Percentiles rank a stretch among this genome's conserved stretches.
Conservation (phyloP, 1,140 invertebrate genomes). For the Tetranychus cinnabarinus region DNA sequence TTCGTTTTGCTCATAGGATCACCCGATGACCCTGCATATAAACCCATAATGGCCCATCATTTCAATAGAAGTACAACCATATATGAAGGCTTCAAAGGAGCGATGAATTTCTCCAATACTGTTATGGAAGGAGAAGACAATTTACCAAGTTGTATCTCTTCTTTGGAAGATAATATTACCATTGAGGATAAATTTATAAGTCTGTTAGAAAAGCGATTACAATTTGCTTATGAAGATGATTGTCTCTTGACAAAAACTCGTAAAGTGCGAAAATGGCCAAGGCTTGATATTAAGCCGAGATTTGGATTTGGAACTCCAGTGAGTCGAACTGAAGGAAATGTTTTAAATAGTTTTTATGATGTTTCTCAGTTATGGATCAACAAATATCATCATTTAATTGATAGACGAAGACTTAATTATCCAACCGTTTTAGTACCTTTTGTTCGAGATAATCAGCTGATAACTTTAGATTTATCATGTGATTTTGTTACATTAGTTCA, state of each 20-base stretch:
- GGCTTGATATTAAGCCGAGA: not conserved
- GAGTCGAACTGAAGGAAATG: constrained; percentile 1
- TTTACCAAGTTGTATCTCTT: not conserved
- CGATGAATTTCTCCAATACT: constrained; percentile 6
- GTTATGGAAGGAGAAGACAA: constrained; percentile 1
- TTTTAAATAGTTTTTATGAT: constrained; percentile 6
- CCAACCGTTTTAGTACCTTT: constrained; percentile 4
- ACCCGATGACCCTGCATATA: constrained; percentile 3
- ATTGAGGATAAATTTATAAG: constrained; percentile 3
- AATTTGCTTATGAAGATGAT: not conserved
- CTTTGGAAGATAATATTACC: not conserved
- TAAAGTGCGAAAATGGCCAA: constrained; percentile 1
- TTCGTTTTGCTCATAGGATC: not conserved
- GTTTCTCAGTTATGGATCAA: not conserved
- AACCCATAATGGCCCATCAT: not conserved
- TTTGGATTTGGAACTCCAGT: not conserved
- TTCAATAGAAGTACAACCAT: constrained; percentile 1
- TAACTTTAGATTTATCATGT: constrained; percentile 3
- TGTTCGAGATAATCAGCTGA: not conserved
- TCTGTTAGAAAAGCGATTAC: not conserved
- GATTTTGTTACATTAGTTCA: constrained; percentile 4
- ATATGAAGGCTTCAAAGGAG: constrained; percentile 6
- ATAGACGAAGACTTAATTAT: not conserved
- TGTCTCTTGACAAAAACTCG: not conserved
- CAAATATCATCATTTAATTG: not conserved